Evolutionary conservation across 1,140 invertebrate genomes (phyloP).

Genomic region (Ctenoplectra terminalis): DNA sequence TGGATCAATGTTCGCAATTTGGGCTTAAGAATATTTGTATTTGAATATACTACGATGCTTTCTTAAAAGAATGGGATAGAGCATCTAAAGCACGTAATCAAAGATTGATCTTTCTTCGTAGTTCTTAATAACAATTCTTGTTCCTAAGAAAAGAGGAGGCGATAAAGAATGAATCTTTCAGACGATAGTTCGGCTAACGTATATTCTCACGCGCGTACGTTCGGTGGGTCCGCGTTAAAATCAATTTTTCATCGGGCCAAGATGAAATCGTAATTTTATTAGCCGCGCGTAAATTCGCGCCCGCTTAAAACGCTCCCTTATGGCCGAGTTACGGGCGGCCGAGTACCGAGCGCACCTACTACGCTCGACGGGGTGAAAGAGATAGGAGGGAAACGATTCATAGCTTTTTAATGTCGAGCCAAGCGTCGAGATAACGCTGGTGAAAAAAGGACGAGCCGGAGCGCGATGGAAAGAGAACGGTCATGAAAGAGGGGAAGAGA

Average conservation of each 20-base stretch:
- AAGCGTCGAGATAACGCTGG: constrained; percentile 53
- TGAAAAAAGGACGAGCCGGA: not conserved
- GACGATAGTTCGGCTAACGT: too few species aligned
- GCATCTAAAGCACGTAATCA: not conserved
- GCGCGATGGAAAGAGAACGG: constrained; percentile 22
- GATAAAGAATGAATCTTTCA: not conserved
- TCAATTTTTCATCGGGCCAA: constrained; percentile 54
- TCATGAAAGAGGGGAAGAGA: constrained; percentile 10
- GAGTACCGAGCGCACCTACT: constrained; percentile 5
- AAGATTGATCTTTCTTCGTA: not conserved
- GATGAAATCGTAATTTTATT: constrained; percentile 68
- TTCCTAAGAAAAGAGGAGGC: not conserved
- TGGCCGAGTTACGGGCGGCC: constrained; percentile 48
- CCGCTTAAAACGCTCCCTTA: constrained; percentile 24
- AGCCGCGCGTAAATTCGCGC: constrained; percentile 56
- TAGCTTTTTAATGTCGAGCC: constrained; percentile 67
- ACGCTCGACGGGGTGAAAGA: constrained; percentile 37
- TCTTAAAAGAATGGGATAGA: not conserved
- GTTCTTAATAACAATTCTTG: not conserved
- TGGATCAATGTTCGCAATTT: too few species aligned
- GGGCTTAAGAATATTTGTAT: not conserved
- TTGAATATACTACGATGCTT: not conserved
- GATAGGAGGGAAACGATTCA: constrained; percentile 59
- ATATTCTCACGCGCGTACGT: too few species aligned
- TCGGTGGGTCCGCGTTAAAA: constrained; percentile 29